These are phyloP conservation scores for Temnothorax ravouxi DNA, from an alignment of 2,888 invertebrate species.

Conservation along the genomic window DNA sequence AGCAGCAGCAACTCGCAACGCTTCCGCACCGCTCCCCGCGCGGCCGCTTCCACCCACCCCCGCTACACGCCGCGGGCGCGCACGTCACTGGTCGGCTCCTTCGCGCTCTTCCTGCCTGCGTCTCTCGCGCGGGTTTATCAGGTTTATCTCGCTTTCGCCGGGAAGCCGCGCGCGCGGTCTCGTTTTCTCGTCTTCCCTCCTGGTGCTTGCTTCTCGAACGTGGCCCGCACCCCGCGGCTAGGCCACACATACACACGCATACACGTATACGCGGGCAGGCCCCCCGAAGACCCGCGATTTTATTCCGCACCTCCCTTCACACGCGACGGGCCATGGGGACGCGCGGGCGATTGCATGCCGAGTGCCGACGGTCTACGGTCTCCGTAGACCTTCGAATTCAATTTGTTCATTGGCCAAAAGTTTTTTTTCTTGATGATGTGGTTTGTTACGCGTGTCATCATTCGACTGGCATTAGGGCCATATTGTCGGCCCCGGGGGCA, in stretches of 20 bases:
- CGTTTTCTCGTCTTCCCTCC: slow-evolving; percentile 37
- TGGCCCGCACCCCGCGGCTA: slow-evolving; percentile 31
- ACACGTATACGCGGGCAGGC: slow-evolving; percentile 14
- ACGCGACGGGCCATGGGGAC: neutral
- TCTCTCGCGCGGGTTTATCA: neutral
- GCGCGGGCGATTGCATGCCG: neutral
- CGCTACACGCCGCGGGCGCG: neutral
- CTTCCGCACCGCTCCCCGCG: slow-evolving; percentile 7
- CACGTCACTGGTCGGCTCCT: neutral
- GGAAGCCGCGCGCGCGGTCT: neutral
- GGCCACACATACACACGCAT: neutral
- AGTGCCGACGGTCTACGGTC: slow-evolving; percentile 22
- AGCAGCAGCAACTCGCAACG: too few species aligned
- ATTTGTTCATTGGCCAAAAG: slow-evolving; percentile 79
- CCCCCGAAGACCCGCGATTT: slow-evolving; percentile 65
- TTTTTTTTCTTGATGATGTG: slow-evolving; percentile 79
- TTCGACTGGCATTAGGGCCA: slow-evolving; percentile 72
- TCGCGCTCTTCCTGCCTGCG: slow-evolving; percentile 11
- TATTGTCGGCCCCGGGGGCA: slow-evolving; percentile 62
- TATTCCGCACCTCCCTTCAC: slow-evolving; percentile 74
- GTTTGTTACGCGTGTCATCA: slow-evolving; percentile 80
- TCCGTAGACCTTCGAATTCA: slow-evolving; percentile 74
- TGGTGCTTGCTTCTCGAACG: slow-evolving; percentile 44
- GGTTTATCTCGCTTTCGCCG: slow-evolving; percentile 28
- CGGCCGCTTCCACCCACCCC: neutral